Base-by-base conservation (phyloP, 2,113 vertebrate species). In the Tragelaphus imberbis region DNA sequence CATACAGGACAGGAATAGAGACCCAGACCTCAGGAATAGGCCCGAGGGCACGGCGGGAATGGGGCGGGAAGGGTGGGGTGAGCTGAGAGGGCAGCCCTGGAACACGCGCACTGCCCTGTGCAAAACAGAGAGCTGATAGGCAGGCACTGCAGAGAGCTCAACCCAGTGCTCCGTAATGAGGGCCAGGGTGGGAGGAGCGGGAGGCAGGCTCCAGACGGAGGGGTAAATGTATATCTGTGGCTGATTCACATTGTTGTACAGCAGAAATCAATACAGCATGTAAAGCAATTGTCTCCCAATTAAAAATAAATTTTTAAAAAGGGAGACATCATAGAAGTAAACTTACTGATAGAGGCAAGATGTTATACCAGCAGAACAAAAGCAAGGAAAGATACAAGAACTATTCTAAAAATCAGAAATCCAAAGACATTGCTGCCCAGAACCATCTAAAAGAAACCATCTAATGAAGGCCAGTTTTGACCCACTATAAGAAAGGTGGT, bases 331-430 rank as follows among this genome's bases (percentile, higher is more conserved):
- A 84, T 12, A 59, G 56, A 71, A 53, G 23, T 9, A 40, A 59
- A 8, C 11, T 58, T 84, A 13, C 6, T 40, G 40, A 90, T 3
- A 88, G 30, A 84, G 92, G 28, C 86, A 88, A 81, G 65, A 85
- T 63, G 30, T 95, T 90, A 51, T 1, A 36, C 11, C 61, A 90
- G 59, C 3, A 71, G 28, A 88, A n/a, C 10, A 44, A 56, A 3
- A n/a, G 7, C 55, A 95, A 75, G 33, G 44, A 65, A 93, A 61
- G 33, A 75, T 14, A 55, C 10, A 36, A 90, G 36, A 95, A 65
- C 53, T 49, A 84, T 59, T 58, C 33, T 58, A 44, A 87, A 95
- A 81, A 33, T 51, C 68, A 96, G 94, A 93, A 89, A 65, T 84
- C 61, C n/a, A 55, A 95, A 82, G 30, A 17, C 2, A 25, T 1